Evolutionary conservation across 2,888 invertebrate genomes (phyloP).

Genomic region (Netelia melanura): DNA sequence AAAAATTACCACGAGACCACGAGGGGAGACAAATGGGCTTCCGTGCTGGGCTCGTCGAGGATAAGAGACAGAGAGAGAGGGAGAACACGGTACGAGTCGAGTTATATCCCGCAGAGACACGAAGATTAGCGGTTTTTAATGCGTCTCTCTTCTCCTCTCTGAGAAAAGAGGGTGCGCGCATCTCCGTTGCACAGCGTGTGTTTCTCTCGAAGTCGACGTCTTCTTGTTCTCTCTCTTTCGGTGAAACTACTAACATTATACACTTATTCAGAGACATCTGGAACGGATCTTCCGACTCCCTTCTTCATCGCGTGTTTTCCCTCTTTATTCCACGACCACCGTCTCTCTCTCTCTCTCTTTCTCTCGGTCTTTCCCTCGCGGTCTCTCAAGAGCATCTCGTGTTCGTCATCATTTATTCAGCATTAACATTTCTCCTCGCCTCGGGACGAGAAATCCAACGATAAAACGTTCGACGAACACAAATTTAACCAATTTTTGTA

Average conservation of each 20-base stretch:
- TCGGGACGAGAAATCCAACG: background rate
- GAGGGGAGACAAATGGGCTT: slow-evolving; percentile 65
- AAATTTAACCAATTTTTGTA: background rate
- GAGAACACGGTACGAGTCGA: slow-evolving; percentile 43
- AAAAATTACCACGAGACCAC: slow-evolving; percentile 62
- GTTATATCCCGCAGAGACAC: slow-evolving; percentile 69
- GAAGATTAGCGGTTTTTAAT: slow-evolving; percentile 82
- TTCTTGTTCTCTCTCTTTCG: slow-evolving; percentile 67
- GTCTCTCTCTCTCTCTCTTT: slow-evolving; percentile 23
- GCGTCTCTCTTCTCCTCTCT: slow-evolving; percentile 66
- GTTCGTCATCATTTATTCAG: slow-evolving; percentile 46
- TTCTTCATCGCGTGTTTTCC: slow-evolving; percentile 68
- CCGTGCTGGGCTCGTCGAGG: slow-evolving; percentile 42
- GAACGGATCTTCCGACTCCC: slow-evolving; percentile 63
- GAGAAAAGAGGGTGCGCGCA: slow-evolving; percentile 72
- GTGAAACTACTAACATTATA: slow-evolving; percentile 22
- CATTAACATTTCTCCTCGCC: slow-evolving; percentile 11
- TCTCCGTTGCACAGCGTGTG: slow-evolving; percentile 1
- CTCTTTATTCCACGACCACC: slow-evolving; percentile 60
- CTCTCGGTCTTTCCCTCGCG: slow-evolving; percentile 28
- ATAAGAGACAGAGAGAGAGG: slow-evolving; percentile 20
- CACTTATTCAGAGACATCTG: slow-evolving; percentile 74
- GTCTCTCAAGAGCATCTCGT: slow-evolving; percentile 21
- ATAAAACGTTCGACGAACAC: background rate
- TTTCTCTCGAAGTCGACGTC: slow-evolving; percentile 74